Evolutionary conservation across 2,797 vertebrate genomes (phyloP), one percentile per base, ranked within the genome.

Genomic region (Acanthopagrus latus): DNA sequence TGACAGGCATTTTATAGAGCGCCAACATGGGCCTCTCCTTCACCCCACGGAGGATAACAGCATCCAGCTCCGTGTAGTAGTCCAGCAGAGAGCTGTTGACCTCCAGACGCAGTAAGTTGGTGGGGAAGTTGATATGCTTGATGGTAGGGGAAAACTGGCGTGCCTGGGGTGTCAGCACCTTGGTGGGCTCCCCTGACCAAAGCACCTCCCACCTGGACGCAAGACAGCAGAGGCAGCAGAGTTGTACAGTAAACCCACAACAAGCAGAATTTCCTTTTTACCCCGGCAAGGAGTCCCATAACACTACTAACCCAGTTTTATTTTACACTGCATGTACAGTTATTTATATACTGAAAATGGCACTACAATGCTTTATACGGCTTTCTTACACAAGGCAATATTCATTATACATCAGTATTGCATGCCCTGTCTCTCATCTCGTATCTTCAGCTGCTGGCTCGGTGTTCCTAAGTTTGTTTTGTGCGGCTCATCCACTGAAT

Each of bases 51-150:
- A 99, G 94, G 80, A 98, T 95, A 3, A 99, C 97, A 10, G 98
- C 98, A 66, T 99, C 97, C 93, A 99, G 92, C 88, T 99, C 98
- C 0, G 97, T 98, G 94, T 99, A 99, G 91, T 99, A 99, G 82
- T 98, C 97, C 93, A 98, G 93, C 90, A 98, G 93, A 76, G 97
- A 97, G 92, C 97, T 97, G 94, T 99, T 99, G 86, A 98, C 94
- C 95, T 99, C 98, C 93, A 99, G 92, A 17, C 98, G 97, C 78
- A 99, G 95, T 82, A 99, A 93, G 91, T 99, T 99, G 80, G 97
- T 99, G 74, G 97, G 96, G 78, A 99, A 99, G 92, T 91, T 96
- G 82, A 98, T 97, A 87, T 97, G 97, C 77, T 96, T 97, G 93
- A 99, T 97, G 90, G 89, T 96, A 18, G 98, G 98, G 80, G 97